Base-by-base conservation (phyloP, 2,113 vertebrate species). In the Rhinoderma darwinii region DNA sequence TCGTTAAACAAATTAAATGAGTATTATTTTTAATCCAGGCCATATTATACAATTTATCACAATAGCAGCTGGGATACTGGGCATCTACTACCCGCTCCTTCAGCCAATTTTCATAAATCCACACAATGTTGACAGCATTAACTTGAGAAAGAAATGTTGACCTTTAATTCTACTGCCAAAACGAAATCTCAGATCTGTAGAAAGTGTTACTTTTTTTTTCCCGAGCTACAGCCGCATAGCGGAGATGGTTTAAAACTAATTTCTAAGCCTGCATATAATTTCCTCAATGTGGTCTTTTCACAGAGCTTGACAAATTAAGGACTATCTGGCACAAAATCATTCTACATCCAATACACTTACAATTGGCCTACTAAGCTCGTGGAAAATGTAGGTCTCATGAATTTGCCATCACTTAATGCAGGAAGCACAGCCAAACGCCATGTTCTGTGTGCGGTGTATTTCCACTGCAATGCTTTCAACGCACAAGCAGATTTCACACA, bases 1-100 rank as follows among this genome's bases (percentile, higher is more conserved):
- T 92, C 92, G 94, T 94, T 93, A 95, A 94, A 95, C 91, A 95
- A 95, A 95, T 94, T 94, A 94, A 95, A 93, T 92, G 88, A 94
- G 91, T 92, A 94, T 94, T 94, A 93, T 92, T 95, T 94, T 95
- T 93, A 94, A 94, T 94, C 92, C 90, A 92, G 88, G 83, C 81
- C 91, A 91, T 90, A 94, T 93, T 93, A 94, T 88, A 92, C 90
- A 94, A 92, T 94, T 95, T 93, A 94, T 94, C 93, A 94, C 92
- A 95, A 94, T 89, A 94, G 90, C 91, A 94, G 90, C 92, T 94
- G 93, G 90, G 89, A 91, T 91, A 89, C 89, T 93, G 91, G 92
- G 92, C 92, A 93, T 85, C 89, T 90, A 91, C 88, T 90, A 91
- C 87, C 75, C 86, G 90, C 50, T 93, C 75, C 89, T 88, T 89